Conservation (phyloP, 1,140 invertebrate genomes). For the Babylonia areolata region DNA sequence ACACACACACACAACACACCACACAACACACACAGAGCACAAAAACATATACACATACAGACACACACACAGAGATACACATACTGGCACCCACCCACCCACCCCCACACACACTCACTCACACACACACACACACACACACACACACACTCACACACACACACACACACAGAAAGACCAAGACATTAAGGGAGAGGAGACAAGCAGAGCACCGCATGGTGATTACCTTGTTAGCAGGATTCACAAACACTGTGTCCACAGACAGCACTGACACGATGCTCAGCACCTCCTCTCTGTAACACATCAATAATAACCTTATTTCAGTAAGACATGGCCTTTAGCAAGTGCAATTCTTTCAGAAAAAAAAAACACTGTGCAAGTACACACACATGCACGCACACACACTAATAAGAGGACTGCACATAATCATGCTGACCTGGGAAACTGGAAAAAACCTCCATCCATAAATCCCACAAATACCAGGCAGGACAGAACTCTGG, state of each 20-base stretch:
- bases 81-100: not conserved
- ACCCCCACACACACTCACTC: not conserved
- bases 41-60: too few relatives aligned
- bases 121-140: constrained; percentile 6
- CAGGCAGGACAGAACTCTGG: too few relatives aligned
- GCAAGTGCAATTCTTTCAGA: too few relatives aligned
- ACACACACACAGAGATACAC: not conserved
- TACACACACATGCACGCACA: not conserved
- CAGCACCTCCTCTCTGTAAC: constrained; percentile 85
- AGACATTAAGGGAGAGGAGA: not conserved
- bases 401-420: too few relatives aligned
- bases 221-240: constrained; percentile 74
- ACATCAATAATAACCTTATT: not conserved
- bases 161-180: too few relatives aligned
- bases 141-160: not conserved
- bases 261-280: constrained; percentile 84
- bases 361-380: too few relatives aligned
- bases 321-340: too few relatives aligned
- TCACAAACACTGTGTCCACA: constrained; percentile 81
- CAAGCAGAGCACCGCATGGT: not conserved
- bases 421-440: too few relatives aligned
- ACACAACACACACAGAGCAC: too few relatives aligned
- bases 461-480: too few relatives aligned
- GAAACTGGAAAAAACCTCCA: too few relatives aligned
- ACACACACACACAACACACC: not conserved